phyloP scores from a whole-genome alignment of 2,888 invertebrate genomes.

The Trichogramma dendrolimi region DNA sequence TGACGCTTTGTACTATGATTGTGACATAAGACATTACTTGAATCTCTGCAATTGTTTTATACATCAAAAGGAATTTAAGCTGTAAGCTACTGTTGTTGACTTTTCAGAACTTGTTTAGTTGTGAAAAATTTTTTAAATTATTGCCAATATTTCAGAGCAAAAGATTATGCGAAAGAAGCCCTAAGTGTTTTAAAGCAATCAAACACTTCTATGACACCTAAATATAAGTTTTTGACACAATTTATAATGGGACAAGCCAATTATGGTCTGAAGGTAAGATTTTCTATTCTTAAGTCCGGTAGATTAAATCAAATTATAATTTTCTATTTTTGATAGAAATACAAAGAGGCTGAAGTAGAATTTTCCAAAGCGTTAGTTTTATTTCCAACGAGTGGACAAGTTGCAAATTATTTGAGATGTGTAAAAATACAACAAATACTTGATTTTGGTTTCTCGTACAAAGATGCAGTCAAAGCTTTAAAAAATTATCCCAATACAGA shows the following conservation, averaged over 20 bases:
- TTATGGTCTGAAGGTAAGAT: conserved; percentile 1
- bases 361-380: neutral
- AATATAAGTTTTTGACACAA: conserved; percentile 1
- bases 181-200: neutral
- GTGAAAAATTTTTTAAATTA: no score
- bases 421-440: neutral
- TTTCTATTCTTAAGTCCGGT: neutral
- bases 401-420: neutral
- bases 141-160: neutral
- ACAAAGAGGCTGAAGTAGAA: conserved; percentile 1
- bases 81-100: neutral
- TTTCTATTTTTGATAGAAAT: neutral
- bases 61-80: neutral
- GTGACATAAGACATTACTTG: conserved; percentile 2
- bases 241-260: conserved; percentile 4
- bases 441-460: neutral
- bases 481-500: neutral
- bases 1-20: neutral
- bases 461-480: neutral
- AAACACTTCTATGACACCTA: neutral
- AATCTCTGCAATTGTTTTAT: conserved; percentile 9
- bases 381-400: no score
- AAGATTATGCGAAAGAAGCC: neutral
- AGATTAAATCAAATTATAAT: neutral
- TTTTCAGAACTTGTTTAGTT: no score